Evolutionary conservation across 2,113 vertebrate species (phyloP).

Genomic region (Psittacara wagleri): DNA sequence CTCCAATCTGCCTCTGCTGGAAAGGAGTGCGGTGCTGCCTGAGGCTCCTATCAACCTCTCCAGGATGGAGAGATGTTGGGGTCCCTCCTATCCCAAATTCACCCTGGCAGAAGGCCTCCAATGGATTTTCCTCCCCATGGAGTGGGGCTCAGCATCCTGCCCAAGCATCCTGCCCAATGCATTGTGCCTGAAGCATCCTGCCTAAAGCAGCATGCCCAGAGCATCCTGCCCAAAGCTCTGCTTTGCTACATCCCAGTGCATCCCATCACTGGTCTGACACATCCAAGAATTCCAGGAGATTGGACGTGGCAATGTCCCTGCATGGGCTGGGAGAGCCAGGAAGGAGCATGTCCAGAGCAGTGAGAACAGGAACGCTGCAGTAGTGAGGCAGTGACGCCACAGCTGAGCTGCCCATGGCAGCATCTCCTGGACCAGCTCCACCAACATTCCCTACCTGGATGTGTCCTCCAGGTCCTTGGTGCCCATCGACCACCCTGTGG

Average conservation of each 20-base stretch:
- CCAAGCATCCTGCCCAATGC: background rate
- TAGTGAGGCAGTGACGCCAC: background rate
- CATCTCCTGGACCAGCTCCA: background rate
- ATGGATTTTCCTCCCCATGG: background rate
- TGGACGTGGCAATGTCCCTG: background rate
- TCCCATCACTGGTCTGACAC: background rate
- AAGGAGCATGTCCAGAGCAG: background rate
- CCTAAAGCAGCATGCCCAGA: no score
- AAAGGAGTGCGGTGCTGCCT: rapidly evolving
- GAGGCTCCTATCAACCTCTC: background rate
- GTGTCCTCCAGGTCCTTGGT: background rate
- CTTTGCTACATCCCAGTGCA: rapidly evolving
- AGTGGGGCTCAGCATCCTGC: background rate
- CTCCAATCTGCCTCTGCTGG: background rate
- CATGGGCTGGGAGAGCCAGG: background rate
- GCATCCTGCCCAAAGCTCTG: background rate
- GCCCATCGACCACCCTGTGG: background rate
- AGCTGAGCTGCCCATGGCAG: background rate
- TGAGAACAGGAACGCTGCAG: background rate
- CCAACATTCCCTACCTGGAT: background rate
- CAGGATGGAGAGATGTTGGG: background rate
- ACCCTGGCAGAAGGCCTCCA: background rate
- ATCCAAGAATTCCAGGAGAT: background rate
- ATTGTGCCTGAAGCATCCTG: background rate
- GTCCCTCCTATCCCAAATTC: background rate